Percentiles rank a stretch among this genome's conserved stretches.
Conservation (phyloP, 2,113 vertebrate species). For the Zapus hudsonius region DNA sequence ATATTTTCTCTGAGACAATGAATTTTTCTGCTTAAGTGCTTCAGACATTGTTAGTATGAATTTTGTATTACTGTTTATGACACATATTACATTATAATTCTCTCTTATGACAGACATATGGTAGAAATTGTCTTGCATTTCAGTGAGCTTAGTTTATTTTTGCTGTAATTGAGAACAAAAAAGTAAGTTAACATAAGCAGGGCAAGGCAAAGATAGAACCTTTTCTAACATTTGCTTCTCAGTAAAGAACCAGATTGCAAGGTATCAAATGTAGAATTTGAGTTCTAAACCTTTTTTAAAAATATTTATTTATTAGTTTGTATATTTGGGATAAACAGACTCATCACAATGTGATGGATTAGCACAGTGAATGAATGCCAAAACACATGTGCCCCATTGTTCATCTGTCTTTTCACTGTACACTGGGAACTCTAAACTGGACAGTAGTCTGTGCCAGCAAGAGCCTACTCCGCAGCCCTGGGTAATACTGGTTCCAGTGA, state of each 20-base stretch:
- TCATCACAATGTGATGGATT: no score
- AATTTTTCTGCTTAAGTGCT: not conserved
- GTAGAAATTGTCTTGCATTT: not conserved
- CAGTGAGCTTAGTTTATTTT: not conserved
- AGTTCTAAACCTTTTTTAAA: no score
- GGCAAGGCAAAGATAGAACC: not conserved
- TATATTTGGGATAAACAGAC: no score
- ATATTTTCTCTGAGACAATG: not conserved
- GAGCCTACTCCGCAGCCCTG: no score
- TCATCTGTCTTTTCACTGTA: no score
- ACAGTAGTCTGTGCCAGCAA: no score
- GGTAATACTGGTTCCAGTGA: no score
- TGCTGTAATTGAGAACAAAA: not conserved
- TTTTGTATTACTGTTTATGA: not conserved
- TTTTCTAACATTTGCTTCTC: not conserved
- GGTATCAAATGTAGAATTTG: not conserved
- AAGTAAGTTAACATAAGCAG: not conserved
- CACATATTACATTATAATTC: not conserved
- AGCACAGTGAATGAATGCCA: no score
- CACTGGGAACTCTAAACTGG: no score
- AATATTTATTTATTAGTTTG: no score
- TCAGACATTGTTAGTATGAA: not conserved
- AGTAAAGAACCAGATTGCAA: not conserved
- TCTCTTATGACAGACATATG: not conserved
- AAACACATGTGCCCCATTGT: no score